Base-by-base conservation (phyloP, 2,797 vertebrate species). In the Botia almorhae region DNA sequence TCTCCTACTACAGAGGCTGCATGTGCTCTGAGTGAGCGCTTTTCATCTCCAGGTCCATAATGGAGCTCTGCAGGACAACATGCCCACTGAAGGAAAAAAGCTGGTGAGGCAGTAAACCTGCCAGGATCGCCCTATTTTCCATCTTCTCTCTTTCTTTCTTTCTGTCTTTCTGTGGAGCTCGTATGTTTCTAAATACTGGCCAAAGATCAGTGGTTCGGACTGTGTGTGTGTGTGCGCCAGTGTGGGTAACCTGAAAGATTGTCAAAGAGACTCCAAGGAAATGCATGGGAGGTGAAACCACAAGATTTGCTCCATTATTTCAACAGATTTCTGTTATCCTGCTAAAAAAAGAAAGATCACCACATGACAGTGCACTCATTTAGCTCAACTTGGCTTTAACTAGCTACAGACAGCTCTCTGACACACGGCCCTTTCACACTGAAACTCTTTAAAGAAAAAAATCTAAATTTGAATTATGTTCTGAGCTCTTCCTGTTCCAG, bases 281-380 rank as follows among this genome's bases (percentile, higher is more conserved):
- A 94, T 88, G 87, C 89, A 88, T 72, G 74, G 78, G 89, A 88
- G 85, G 89, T 89, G 88, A 93, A 93, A 92, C 91, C 92, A 82
- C 91, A 93, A 85, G 85, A 88, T 91, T 90, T 91, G 68, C 91
- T 92, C 89, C 92, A 91, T 93, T 89, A 92, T 93, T 93, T 93
- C 87, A 93, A 89, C 86, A 90, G 86, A 89, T 93, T 92, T 92
- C 74, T 85, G 87, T 89, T 89, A 91, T 91, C 84, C 75, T 86
- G 81, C 78, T 84, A 87, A 88, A 91, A 85, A 90, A 84, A 85
- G 82, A 89, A 90, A 90, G 85, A 84, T 81, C 85, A 89, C 81
- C 80, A 63, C 36, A 70, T 86, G 84, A 86, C 84, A 88, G 80
- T 82, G 78, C 61, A 55, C 75, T 82, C 79, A 53, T 61, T 58